These are phyloP conservation scores for Megaustenia siamemsis DNA, from an alignment of 2,888 invertebrate genomes.

Conservation along the genomic window DNA sequence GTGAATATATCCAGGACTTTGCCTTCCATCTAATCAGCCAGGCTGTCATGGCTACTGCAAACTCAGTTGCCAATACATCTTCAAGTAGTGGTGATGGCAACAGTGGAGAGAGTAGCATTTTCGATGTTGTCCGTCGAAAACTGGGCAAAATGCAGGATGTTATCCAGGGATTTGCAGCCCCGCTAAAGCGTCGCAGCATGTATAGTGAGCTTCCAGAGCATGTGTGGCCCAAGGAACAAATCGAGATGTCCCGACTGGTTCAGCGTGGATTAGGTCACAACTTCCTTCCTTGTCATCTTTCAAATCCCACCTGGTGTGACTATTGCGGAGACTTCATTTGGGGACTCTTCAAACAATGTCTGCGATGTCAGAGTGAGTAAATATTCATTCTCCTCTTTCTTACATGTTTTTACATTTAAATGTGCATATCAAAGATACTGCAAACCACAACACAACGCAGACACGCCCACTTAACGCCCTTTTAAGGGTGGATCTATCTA, in stretches of 20 bases:
- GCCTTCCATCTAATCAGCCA: conserved; percentile 49
- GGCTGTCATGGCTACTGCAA: conserved; percentile 56
- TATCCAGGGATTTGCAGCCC: conserved; percentile 57
- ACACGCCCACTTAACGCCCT: too few species aligned
- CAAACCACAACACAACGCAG: too few species aligned
- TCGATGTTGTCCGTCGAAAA: conserved; percentile 66
- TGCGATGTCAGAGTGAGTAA: conserved; percentile 80
- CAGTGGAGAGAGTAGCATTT: conserved; percentile 44
- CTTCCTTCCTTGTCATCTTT: conserved; percentile 69
- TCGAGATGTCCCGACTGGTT: conserved; percentile 74
- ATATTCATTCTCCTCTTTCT: neutral
- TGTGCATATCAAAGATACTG: too few species aligned
- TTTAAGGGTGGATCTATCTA: too few species aligned
- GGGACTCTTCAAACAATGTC: conserved; percentile 81
- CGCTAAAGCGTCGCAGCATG: conserved; percentile 47
- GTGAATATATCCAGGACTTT: conserved; percentile 49
- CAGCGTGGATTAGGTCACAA: conserved; percentile 68
- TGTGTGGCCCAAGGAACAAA: conserved; percentile 61
- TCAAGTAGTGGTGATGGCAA: neutral
- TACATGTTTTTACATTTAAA: neutral
- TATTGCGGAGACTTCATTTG: conserved; percentile 82
- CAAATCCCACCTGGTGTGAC: conserved; percentile 82
- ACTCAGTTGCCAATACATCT: conserved; percentile 58
- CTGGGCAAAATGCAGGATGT: conserved; percentile 59
- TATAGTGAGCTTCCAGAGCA: conserved; percentile 48